phyloP scores from a whole-genome alignment of 2,797 vertebrate genomes.

The Coregonus sp. region DNA sequence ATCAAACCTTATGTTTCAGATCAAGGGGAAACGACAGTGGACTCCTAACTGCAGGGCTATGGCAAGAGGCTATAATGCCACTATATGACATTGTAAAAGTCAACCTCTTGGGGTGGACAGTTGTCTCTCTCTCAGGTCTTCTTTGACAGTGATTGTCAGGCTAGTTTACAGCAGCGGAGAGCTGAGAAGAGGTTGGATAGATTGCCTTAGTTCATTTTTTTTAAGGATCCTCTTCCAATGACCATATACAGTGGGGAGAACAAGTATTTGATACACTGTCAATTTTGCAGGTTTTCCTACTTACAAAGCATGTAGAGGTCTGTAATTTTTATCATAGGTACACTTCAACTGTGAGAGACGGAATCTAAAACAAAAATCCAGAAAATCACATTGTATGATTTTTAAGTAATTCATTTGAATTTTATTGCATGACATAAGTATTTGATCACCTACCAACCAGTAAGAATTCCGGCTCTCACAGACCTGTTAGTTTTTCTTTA shows the following conservation, averaged over 20 bases:
- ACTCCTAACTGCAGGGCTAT: background rate
- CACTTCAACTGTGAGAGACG: too few species aligned
- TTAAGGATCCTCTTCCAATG: slow-evolving; percentile 13
- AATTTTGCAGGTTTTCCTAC: too few species aligned
- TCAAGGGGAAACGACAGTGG: background rate
- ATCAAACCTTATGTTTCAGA: background rate
- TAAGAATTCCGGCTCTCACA: too few species aligned
- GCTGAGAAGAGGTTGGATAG: background rate
- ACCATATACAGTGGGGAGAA: background rate
- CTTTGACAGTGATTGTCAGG: slow-evolving; percentile 4
- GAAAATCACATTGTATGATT: too few species aligned
- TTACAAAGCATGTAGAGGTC: too few species aligned
- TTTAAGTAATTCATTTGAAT: too few species aligned
- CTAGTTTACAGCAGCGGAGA: slow-evolving; percentile 2
- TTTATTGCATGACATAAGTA: too few species aligned
- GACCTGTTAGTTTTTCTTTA: too few species aligned
- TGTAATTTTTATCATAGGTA: too few species aligned
- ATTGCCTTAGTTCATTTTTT: slow-evolving; percentile 1
- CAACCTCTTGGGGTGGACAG: background rate
- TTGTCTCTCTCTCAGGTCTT: background rate
- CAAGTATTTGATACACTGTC: too few species aligned
- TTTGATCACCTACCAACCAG: too few species aligned
- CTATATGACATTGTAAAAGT: slow-evolving; percentile 6
- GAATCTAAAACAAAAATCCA: too few species aligned
- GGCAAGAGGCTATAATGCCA: background rate